A percentile compares a stretch with the other conserved stretches of the same genome.
phyloP scores from a whole-genome alignment of 2,797 vertebrate species.

The Danio kyathit region DNA sequence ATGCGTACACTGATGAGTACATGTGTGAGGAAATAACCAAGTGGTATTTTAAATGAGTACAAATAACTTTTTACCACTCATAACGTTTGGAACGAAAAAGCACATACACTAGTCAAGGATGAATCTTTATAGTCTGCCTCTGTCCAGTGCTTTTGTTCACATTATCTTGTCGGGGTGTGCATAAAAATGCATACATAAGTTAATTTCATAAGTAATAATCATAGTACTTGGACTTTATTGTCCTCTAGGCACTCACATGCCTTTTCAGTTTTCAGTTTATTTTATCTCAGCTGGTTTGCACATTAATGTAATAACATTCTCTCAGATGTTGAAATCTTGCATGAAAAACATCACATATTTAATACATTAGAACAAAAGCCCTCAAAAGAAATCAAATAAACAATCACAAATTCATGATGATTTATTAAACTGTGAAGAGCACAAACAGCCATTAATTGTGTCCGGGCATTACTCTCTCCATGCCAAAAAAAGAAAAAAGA shows the following conservation, averaged over 20 bases:
- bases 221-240: slow-evolving; percentile 13
- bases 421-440: slow-evolving; percentile 11
- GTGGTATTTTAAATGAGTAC: too few species aligned
- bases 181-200: too few species aligned
- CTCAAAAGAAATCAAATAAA: slow-evolving; percentile 14
- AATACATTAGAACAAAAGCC: not conserved
- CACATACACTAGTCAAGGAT: too few species aligned
- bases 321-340: not conserved
- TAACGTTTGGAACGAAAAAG: too few species aligned
- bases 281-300: slow-evolving; percentile 59
- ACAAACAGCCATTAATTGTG: slow-evolving; percentile 7
- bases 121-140: too few species aligned
- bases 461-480: not conserved
- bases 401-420: not conserved
- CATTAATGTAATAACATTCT: slow-evolving; percentile 32
- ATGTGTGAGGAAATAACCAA: too few species aligned
- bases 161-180: too few species aligned
- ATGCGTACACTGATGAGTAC: too few species aligned
- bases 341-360: slow-evolving; percentile 1
- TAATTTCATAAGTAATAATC: too few species aligned
- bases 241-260: slow-evolving; percentile 56
- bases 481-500: not conserved
- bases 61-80: too few species aligned
- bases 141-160: too few species aligned
- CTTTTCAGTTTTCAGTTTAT: slow-evolving; percentile 67